Evolutionary conservation across 2,888 invertebrate species (phyloP), one percentile per base, ranked within the genome.

Genomic region (Molorchus minor): DNA sequence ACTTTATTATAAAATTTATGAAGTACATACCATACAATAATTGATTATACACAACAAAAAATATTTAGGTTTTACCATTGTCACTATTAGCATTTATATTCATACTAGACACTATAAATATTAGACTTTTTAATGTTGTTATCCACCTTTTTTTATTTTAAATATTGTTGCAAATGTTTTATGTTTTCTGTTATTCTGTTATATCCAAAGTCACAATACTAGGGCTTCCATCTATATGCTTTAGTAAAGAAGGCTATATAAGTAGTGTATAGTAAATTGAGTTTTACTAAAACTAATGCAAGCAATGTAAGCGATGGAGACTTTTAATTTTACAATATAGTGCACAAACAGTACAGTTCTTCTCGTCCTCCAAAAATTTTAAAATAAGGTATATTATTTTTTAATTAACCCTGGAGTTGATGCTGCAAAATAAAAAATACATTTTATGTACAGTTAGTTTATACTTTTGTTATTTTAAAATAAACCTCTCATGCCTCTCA

Each of bases 301-400:
- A 67, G 65, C 72, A 73, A 71, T 69, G 69, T 76, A 71, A 75
- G 75, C 76, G 71, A 71, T 73, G 74, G 74, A 75, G 75, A 76
- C 77, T 64, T n/a, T 71, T 67, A 45, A 51, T 36, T 56, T 55
- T 56, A 56, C 36, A 45, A 46, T 45, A 40, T 46, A 56, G 56
- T 53, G 53, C 56, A 56, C 51, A 56, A 56, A 51, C 35, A 54
- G 36, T 56, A 56, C 21, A 19, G 51, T 52, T 45, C 36, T 46
- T 44, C 40, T 65, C 68, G 71, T 70, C 69, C 68, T 65, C 62
- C 64, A 67, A 52, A 46, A 65, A 60, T 38, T 45, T 67, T 70
- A 68, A 68, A 70, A 63, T 71, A 69, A 69, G 67, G 67, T 71
- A 68, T 61, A 64, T 61, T 64, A 65, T 61, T 20, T 29, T n/a